Evolutionary conservation across 2,113 vertebrate species (phyloP), one percentile per base, ranked within the genome.

Genomic region (Tonatia bakeri): DNA sequence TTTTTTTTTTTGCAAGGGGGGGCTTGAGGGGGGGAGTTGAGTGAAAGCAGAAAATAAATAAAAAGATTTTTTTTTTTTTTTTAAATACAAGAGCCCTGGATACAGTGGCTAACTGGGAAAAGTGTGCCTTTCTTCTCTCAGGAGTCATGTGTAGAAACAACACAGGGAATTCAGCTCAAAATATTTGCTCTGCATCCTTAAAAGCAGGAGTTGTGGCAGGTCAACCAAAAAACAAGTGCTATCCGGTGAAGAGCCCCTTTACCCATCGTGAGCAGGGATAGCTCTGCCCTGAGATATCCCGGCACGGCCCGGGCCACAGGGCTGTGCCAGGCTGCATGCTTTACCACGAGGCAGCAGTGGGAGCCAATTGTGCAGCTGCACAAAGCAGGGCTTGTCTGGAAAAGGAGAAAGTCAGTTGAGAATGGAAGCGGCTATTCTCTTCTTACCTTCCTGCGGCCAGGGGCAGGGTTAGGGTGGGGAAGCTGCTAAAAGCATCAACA

Each of bases 361-460:
- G 94, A 89, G 98, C 97, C 96, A 93, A 94, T 89, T 97, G 98
- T 95, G 93, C 52, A 38, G 97, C 96, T 84, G 56, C 97, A 99
- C 99, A 98, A 98, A 98, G 99, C 98, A 81, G 90, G 67, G 91
- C 98, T 98, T 99, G 99, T 98, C 91, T 98, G 98, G 96, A 36
- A 97, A 98, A 98, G 98, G 98, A 98, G 97, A 84, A 96, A 98
- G 91, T 83, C 64, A 13, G 36, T 2, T 82, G 52, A 80, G 2
- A 92, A 97, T 84, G 95, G 97, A 82, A 96, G 33, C 88, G n/a
- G 83, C 95, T 83, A 4, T 47, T 95, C 95, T 87, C 87, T 79
- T 11, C 7, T 90, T 94, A 96, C 73, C 50, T 97, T 47, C n/a
- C 45, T 15, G 76, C 28, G 33, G 28, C 81, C 81, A 33, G 56